Conservation (phyloP, 2,113 vertebrate genomes). For the Clarias magur region DNA sequence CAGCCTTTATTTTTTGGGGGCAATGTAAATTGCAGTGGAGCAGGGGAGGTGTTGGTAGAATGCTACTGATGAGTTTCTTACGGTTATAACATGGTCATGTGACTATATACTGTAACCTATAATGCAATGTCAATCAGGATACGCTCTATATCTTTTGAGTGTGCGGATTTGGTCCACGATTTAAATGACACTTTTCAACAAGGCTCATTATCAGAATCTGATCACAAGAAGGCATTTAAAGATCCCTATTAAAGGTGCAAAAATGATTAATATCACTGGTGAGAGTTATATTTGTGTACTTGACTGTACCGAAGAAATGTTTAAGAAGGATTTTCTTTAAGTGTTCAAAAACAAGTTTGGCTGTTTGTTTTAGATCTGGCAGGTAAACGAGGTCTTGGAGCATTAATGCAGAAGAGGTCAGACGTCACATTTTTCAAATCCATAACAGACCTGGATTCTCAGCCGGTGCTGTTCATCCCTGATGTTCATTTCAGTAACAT, state of each 20-base stretch:
- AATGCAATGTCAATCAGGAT: too few species aligned
- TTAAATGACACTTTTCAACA: background rate
- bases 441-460: slow-evolving; percentile 89
- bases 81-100: background rate
- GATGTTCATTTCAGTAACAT: slow-evolving; percentile 97
- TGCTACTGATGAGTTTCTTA: background rate
- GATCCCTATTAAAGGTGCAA: background rate
- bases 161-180: background rate
- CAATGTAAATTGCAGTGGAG: background rate
- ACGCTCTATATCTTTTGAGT: background rate
- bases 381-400: slow-evolving; percentile 81
- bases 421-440: slow-evolving; percentile 94
- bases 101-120: background rate
- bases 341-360: background rate
- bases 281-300: background rate
- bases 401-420: slow-evolving; percentile 80
- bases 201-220: background rate
- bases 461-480: slow-evolving; percentile 96
- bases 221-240: too few species aligned
- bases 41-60: background rate
- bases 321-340: background rate
- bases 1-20: too few species aligned
- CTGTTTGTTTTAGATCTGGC: slow-evolving; percentile 12
- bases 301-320: background rate
- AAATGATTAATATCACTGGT: background rate